phyloP scores from a whole-genome alignment of 1,140 invertebrate species.

The Chlorops oryzae region DNA sequence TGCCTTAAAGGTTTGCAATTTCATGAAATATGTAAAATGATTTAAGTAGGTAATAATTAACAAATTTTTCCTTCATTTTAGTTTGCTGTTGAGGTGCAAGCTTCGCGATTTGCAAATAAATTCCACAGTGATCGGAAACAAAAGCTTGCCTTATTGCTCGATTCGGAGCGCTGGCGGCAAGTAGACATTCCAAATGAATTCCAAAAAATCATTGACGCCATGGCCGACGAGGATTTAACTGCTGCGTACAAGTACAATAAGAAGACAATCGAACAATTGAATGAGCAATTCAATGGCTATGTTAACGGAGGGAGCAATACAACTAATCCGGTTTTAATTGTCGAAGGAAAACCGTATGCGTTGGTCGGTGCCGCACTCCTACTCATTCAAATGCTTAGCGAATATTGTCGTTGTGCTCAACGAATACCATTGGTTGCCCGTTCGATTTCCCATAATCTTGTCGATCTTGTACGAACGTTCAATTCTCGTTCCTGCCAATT shows the following conservation, averaged over 20 bases:
- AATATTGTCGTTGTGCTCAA: conserved; percentile 78
- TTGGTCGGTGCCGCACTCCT: conserved; percentile 81
- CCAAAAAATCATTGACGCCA: conserved; percentile 74
- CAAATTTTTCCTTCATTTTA: background rate
- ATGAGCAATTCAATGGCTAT: conserved; percentile 8
- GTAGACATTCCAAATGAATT: conserved; percentile 85
- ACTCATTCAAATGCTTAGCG: conserved; percentile 78
- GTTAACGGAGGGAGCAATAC: conserved; percentile 29
- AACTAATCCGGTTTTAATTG: conserved; percentile 56
- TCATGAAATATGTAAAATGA: background rate
- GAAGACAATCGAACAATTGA: conserved; percentile 32
- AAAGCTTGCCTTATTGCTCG: conserved; percentile 77
- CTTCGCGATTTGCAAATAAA: conserved; percentile 81
- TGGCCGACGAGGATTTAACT: conserved; percentile 51
- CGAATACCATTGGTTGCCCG: conserved; percentile 61
- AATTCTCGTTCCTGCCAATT: conserved; percentile 91
- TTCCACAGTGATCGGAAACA: conserved; percentile 85
- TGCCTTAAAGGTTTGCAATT: conserved; percentile 61
- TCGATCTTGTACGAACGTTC: conserved; percentile 82
- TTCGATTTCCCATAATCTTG: conserved; percentile 69
- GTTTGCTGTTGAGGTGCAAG: conserved; percentile 78
- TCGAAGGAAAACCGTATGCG: conserved; percentile 76
- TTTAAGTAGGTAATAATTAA: background rate
- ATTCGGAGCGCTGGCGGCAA: conserved; percentile 88
- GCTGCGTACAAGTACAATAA: conserved; percentile 18